Evolutionary conservation across 2,888 invertebrate species (phyloP), one percentile per base, ranked within the genome.

Genomic region (Drosophila ustulata): DNA sequence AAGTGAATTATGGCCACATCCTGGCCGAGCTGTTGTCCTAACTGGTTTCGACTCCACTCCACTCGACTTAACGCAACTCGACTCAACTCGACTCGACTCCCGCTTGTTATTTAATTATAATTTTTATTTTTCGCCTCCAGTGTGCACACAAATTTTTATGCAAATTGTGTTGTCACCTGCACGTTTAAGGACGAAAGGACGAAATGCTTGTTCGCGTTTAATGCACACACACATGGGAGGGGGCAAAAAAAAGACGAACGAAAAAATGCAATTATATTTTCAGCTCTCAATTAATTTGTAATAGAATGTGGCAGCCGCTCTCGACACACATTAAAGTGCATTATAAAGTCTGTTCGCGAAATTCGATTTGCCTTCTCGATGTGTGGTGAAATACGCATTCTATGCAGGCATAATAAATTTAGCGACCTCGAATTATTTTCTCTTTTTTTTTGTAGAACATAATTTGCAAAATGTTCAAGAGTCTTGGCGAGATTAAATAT

Each of bases 241-340:
- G 18, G 18, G 5, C 11, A 4, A 34, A 43, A 39, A 28, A 34
- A 34, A 43, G 13, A 18, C 18, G 18, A 18, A 2, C 18, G 18
- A 52, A 41, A 49, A 76, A 78, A 80, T 80, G 69, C 72, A 82
- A 80, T 82, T 72, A 80, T 72, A 82, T 67, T 82, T 80, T 70
- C 61, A 82, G 80, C 66, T 75, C 65, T 79, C 82, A 79, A 82
- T 68, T 75, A 39, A 57, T 50, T 52, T 52, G 26, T 34, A 26
- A 51, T 51, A 37, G 53, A 51, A 56, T 41, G 50, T 51, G 55
- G 62, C 51, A 70, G 43, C 39, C 13, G 25, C 25, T 13, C 49
- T 32, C 23, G 51, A 37, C 51, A 51, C 13, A 23, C 34, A 11
- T 34, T 23, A 11, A 41, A 41, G 39, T 13, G 13, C 39, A 41